These are phyloP conservation scores for Leuctra nigra DNA, from an alignment of 2,888 invertebrate genomes.

Conservation along the genomic window DNA sequence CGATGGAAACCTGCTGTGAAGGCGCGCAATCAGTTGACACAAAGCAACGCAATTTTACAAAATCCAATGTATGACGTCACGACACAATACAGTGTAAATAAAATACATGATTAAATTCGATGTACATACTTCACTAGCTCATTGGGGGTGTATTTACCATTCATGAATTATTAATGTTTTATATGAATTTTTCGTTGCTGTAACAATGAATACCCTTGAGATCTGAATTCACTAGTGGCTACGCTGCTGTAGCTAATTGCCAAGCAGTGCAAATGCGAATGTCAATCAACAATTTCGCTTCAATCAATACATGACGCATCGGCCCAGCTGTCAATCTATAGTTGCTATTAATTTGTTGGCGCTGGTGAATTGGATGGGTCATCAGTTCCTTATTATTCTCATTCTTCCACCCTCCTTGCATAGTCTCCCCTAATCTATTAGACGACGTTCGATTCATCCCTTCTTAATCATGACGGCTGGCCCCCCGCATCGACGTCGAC, in stretches of 20 bases:
- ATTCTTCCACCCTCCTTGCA: slow-evolving; percentile 10
- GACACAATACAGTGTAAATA: no score
- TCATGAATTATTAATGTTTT: neutral
- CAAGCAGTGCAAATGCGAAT: slow-evolving; percentile 7
- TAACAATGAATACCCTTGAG: slow-evolving; percentile 4
- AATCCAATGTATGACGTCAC: no score
- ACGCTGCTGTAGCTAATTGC: slow-evolving; percentile 1
- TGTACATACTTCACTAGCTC: no score
- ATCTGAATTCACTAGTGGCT: neutral
- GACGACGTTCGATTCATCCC: slow-evolving; percentile 13
- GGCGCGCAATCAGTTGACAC: no score
- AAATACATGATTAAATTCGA: no score
- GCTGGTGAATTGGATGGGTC: slow-evolving; percentile 17
- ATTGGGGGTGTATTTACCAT: no score
- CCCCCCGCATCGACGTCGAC: neutral
- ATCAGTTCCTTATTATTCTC: slow-evolving; percentile 16
- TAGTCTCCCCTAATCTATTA: slow-evolving; percentile 8
- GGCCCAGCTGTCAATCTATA: slow-evolving; percentile 11
- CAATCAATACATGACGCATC: slow-evolving; percentile 16
- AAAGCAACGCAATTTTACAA: no score
- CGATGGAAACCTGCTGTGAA: no score
- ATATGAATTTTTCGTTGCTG: neutral
- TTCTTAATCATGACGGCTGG: neutral
- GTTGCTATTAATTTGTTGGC: slow-evolving; percentile 7
- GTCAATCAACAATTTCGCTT: slow-evolving; percentile 13